A percentile compares a stretch with the other conserved stretches of the same genome.
phyloP scores from a whole-genome alignment of 1,140 invertebrate genomes.

The Solenopsis fugax region DNA sequence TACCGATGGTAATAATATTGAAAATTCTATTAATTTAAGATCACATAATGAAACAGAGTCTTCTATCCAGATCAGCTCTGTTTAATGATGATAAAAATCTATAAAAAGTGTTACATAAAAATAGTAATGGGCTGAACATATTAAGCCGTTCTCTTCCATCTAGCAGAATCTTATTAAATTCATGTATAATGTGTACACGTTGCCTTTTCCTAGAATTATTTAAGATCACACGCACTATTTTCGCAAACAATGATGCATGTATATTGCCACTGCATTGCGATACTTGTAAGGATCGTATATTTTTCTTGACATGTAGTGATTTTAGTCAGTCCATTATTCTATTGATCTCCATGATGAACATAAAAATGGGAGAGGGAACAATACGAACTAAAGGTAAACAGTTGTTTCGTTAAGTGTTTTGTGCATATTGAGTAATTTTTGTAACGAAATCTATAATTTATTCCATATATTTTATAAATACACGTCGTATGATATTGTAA shows the following conservation, averaged over 20 bases:
- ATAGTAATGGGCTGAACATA: constrained; percentile 65
- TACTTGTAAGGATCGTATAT: constrained; percentile 35
- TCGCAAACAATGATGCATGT: constrained; percentile 40
- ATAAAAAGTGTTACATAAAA: constrained; percentile 44
- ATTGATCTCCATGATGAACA: constrained; percentile 62
- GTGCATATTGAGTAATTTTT: constrained; percentile 53
- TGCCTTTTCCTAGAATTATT: constrained; percentile 54
- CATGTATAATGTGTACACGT: constrained; percentile 51
- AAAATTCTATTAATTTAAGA: constrained; percentile 78
- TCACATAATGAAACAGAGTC: constrained; percentile 80
- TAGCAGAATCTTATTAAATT: constrained; percentile 37
- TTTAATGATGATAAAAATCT: constrained; percentile 73
- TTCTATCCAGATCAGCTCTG: constrained; percentile 83
- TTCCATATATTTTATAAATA: constrained; percentile 60
- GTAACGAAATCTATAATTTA: constrained; percentile 59
- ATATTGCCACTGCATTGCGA: constrained; percentile 19
- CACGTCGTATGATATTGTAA: constrained; percentile 21
- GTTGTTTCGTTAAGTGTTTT: constrained; percentile 49
- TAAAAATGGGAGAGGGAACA: constrained; percentile 71
- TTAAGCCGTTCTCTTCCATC: constrained; percentile 42
- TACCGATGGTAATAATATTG: constrained; percentile 78
- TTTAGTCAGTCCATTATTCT: constrained; percentile 67
- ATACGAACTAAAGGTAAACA: constrained; percentile 64
- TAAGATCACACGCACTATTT: constrained; percentile 46
- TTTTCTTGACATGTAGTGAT: constrained; percentile 39